Percentiles rank a stretch among this genome's conserved stretches.
Conservation (phyloP, 2,113 vertebrate genomes). For the Clarias gariepinus region DNA sequence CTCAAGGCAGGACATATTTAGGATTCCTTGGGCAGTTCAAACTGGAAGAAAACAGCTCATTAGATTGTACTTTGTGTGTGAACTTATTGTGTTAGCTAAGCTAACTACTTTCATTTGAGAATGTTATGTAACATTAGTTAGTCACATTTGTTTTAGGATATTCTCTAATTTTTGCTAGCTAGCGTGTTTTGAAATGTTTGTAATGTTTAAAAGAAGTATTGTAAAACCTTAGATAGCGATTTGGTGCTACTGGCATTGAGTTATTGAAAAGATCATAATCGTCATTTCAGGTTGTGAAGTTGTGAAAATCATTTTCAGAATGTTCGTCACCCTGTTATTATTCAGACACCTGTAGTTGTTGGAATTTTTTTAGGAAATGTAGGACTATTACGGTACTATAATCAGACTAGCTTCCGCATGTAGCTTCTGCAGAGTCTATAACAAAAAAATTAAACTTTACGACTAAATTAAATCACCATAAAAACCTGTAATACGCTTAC, state of each 20-base stretch:
- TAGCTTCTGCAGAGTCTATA: neutral
- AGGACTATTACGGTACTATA: neutral
- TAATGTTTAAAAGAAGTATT: neutral
- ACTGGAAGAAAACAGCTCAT: neutral
- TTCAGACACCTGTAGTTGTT: neutral
- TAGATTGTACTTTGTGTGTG: neutral
- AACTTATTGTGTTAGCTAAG: neutral
- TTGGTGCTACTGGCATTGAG: neutral
- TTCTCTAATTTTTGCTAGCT: neutral
- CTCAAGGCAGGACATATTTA: neutral
- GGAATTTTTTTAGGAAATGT: neutral
- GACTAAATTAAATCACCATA: neutral
- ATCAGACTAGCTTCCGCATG: neutral
- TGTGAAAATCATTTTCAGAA: neutral
- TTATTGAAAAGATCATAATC: neutral
- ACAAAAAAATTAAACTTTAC: neutral
- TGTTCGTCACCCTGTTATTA: neutral
- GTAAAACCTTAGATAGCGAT: neutral
- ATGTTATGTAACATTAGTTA: neutral
- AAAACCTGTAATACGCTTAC: neutral
- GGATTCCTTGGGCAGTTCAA: neutral
- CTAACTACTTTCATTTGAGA: neutral
- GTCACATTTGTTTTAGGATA: neutral
- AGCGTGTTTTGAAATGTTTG: neutral
- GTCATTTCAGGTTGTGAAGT: too few relatives aligned